Percentiles rank a stretch among this genome's conserved stretches.
These are phyloP conservation scores for Parelbella ahira DNA, from an alignment of 2,888 invertebrate species.

Conservation along the genomic window DNA sequence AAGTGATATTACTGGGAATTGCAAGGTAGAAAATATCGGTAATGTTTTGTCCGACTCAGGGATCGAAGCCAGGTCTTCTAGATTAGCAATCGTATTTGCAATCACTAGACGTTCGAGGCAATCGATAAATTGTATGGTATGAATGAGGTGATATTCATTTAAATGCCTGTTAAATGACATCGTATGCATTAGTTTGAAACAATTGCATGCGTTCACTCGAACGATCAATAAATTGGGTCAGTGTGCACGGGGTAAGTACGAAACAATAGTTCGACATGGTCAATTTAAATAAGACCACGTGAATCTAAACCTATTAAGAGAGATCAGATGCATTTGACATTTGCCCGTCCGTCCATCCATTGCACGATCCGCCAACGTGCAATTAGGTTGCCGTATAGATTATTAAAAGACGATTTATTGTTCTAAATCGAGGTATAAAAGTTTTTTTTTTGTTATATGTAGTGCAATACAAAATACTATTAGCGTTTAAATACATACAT, in stretches of 20 bases:
- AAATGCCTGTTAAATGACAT: neutral
- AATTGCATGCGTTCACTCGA: slow-evolving; percentile 13
- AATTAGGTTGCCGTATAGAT: slow-evolving; percentile 21
- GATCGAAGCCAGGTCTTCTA: too few species aligned
- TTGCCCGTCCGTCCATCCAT: slow-evolving; percentile 20
- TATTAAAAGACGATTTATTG: slow-evolving; percentile 1
- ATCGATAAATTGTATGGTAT: neutral
- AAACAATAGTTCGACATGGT: slow-evolving; percentile 24
- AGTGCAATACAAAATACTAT: too few species aligned
- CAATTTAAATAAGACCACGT: slow-evolving; percentile 21
- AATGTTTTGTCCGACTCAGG: too few species aligned
- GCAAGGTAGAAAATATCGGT: too few species aligned
- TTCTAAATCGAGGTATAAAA: slow-evolving; percentile 1
- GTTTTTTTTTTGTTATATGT: too few species aligned
- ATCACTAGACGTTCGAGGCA: too few species aligned
- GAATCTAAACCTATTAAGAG: slow-evolving; percentile 22
- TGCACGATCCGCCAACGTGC: slow-evolving; percentile 15
- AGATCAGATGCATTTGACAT: slow-evolving; percentile 24
- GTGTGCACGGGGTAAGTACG: slow-evolving; percentile 19
- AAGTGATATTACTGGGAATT: too few species aligned
- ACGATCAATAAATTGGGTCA: slow-evolving; percentile 19
- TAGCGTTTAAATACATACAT: too few species aligned
- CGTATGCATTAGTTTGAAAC: slow-evolving; percentile 4
- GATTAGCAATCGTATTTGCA: too few species aligned
- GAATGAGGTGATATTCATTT: slow-evolving; percentile 3